A percentile compares a stretch with the other conserved stretches of the same genome.
Conservation (phyloP, 2,797 vertebrate genomes). For the Otus scops region DNA sequence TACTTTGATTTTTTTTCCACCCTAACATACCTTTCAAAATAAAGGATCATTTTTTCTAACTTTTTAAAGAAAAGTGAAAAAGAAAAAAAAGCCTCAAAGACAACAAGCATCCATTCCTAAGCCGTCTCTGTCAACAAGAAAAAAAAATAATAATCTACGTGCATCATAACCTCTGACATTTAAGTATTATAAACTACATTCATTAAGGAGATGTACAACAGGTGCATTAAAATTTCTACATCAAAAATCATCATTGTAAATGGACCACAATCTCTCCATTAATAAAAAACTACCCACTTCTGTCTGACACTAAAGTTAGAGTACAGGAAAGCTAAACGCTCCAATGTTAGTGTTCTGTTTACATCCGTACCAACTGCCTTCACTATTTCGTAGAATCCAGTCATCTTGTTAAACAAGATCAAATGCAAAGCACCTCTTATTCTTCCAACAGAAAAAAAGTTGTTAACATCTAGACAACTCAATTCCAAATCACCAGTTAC, state of each 20-base stretch:
- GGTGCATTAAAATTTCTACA: constrained; percentile 36
- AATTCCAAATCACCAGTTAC: constrained; percentile 17
- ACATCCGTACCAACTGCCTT: constrained; percentile 50
- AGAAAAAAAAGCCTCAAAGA: background rate
- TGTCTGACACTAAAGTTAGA: constrained; percentile 6
- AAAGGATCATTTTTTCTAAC: constrained; percentile 37
- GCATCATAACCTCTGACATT: background rate
- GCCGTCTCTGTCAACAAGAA: background rate
- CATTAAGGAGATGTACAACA: background rate
- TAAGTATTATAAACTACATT: background rate
- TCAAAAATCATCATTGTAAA: constrained; percentile 12
- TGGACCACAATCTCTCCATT: constrained; percentile 16
- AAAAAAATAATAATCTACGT: background rate
- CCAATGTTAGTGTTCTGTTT: constrained; percentile 31
- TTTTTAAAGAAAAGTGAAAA: background rate
- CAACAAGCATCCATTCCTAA: constrained; percentile 2
- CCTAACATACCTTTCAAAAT: constrained; percentile 62
- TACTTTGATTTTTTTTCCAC: constrained; percentile 44
- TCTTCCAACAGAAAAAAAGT: constrained; percentile 17
- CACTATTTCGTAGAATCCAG: constrained; percentile 52
- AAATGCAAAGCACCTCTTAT: constrained; percentile 60
- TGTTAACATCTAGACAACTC: background rate
- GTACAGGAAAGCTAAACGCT: constrained; percentile 48
- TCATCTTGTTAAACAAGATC: constrained; percentile 50
- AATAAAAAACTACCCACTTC: constrained; percentile 28